Evolutionary conservation across 1,140 invertebrate genomes (phyloP).

Genomic region (Drosophila varians): DNA sequence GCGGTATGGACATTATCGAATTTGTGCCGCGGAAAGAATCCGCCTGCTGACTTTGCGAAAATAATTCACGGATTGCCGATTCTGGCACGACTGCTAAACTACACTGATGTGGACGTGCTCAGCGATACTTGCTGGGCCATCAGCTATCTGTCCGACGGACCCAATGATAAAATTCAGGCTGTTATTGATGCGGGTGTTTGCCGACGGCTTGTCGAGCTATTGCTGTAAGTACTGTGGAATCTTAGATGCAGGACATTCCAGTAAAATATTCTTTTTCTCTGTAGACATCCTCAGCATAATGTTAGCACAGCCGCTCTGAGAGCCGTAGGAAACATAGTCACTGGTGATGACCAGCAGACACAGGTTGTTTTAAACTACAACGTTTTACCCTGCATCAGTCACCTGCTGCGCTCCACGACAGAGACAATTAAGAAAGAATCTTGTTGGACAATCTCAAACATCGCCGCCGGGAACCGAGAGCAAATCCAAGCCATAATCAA

Average conservation of each 20-base stretch:
- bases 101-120: constrained; percentile 95
- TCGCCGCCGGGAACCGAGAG: constrained; percentile 96
- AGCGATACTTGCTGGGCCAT: constrained; percentile 98
- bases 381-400: constrained; percentile 93
- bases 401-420: constrained; percentile 91
- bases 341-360: constrained; percentile 98
- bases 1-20: constrained; percentile 99
- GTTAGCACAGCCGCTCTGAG: constrained; percentile 97
- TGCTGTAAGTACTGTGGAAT: constrained; percentile 94
- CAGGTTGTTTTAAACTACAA: constrained; percentile 97
- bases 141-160: constrained; percentile 97
- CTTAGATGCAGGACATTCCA: no score
- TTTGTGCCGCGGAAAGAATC: constrained; percentile 97
- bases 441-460: constrained; percentile 99
- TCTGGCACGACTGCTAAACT: constrained; percentile 93
- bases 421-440: constrained; percentile 98
- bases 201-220: constrained; percentile 95
- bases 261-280: background rate
- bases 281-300: constrained; percentile 93
- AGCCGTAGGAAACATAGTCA: constrained; percentile 99
- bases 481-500: constrained; percentile 98
- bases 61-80: constrained; percentile 93
- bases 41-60: constrained; percentile 96
- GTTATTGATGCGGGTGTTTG: constrained; percentile 99
- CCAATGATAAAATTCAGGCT: constrained; percentile 99